Base-by-base conservation (phyloP, 2,113 vertebrate genomes). In the Proterorhinus semilunaris region DNA sequence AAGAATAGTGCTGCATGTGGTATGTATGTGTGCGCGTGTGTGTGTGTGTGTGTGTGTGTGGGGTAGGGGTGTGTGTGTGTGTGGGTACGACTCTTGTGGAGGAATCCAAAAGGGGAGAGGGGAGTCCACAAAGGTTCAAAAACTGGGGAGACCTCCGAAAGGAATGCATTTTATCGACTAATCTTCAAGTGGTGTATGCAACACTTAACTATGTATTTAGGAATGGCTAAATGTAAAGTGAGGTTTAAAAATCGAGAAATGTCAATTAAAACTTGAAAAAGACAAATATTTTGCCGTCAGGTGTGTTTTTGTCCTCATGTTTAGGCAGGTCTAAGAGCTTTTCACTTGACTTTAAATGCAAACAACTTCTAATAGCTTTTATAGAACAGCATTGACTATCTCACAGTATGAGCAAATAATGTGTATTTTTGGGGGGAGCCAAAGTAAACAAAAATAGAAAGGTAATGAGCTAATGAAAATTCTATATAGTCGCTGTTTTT, bases 381-480 rank as follows among this genome's bases (percentile, higher is more conserved):
- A 42, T 59, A 43, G 1, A 61, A 45, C 42, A 9, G 15, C 13
- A 4, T 61, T 21, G 67, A 36, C 59, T 59, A 10, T 51, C 68
- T 61, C 10, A 91, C 91, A 91, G 21, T 87, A 89, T 90, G 92
- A 90, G 86, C 90, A 91, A 50, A 95, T 93, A 91, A 91, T 94
- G 93, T 93, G 94, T 95, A 93, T 93, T 93, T 94, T 10, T 94
- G 90, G 94, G 92, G 95, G 93, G 96, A 96, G 90, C n/a, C n/a
- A 94, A 92, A 95, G 93, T 96, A 96, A 97, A 97, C 95, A 97
- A 95, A 89, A 94, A 95, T 94, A 95, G 92, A 94, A 94, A 21
- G 21, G 21, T 21, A 21, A 69, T 94, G 91, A 93, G 92, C 95
- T 96, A 95, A 97, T 98, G 95, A 94, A 93, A 95, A 95, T 95